These are phyloP conservation scores for Morbakka virulenta DNA, from an alignment of 30 jellyfish, hydroid and myxozoan genomes.

Conservation along the genomic window DNA sequence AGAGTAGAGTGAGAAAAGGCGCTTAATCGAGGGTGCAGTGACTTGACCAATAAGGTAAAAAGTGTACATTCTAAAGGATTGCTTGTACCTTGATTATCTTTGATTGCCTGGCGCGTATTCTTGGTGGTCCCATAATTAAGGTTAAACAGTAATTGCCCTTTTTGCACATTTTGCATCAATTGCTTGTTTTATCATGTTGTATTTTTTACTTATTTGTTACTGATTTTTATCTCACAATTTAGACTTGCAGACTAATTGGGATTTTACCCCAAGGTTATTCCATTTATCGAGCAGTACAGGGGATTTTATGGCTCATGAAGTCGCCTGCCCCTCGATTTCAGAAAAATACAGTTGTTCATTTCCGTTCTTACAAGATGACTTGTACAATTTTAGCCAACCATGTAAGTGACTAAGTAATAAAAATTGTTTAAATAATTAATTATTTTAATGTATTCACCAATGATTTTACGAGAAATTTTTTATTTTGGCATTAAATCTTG, in stretches of 20 bases:
- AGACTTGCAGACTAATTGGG: constrained; percentile 52
- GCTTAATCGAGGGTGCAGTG: no score
- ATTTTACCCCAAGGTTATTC: constrained; percentile 73
- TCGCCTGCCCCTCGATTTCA: constrained; percentile 50
- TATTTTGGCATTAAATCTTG: no score
- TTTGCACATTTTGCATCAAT: not conserved
- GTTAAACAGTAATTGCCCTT: no score
- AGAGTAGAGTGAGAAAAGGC: no score
- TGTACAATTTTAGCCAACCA: constrained; percentile 89
- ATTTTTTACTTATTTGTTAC: not conserved
- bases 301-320: constrained; percentile 58
- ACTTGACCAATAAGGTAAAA: no score
- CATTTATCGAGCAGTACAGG: constrained; percentile 78
- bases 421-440: not conserved
- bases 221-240: not conserved
- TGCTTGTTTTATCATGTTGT: not conserved
- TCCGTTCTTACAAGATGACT: constrained; percentile 90
- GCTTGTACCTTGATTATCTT: no score
- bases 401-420: constrained; percentile 12
- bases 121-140: no score
- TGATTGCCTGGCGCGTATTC: no score
- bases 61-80: no score
- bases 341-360: constrained; percentile 68
- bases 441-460: no score
- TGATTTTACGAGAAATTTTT: no score